Evolutionary conservation across 2,113 vertebrate genomes (phyloP).

Genomic region (Salvelinus namaycush): DNA sequence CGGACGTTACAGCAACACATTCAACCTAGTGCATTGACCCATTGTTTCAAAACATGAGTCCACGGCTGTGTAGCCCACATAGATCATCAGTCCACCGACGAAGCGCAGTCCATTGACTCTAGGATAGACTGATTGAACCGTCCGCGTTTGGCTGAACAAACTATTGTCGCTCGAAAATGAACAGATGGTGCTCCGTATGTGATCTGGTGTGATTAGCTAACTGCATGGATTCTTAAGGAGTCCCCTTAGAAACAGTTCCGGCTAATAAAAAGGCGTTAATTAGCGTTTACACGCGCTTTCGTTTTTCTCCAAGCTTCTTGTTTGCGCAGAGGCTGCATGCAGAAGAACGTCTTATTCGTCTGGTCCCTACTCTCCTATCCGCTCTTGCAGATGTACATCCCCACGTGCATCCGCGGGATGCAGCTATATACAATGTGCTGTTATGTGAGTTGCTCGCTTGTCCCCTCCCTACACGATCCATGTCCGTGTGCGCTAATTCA

Average conservation of each 20-base stretch:
- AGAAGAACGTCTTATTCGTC: constrained; percentile 1
- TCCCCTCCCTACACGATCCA: constrained; percentile 21
- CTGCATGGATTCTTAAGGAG: not conserved
- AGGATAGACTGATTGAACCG: constrained; percentile 8
- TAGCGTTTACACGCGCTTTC: not conserved
- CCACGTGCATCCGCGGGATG: constrained; percentile 64
- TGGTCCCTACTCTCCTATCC: constrained; percentile 41
- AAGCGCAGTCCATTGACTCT: constrained; percentile 33
- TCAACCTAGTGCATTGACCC: constrained; percentile 34
- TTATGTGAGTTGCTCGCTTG: not conserved
- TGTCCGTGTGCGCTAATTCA: not conserved
- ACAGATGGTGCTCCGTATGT: constrained; percentile 40
- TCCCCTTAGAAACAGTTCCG: not conserved
- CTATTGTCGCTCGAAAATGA: constrained; percentile 16
- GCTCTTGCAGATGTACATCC: constrained; percentile 17
- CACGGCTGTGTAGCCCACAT: not conserved
- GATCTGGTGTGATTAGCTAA: constrained; percentile 34
- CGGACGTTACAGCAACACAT: constrained; percentile 58
- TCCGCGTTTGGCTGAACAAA: constrained; percentile 23
- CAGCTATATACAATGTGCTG: constrained; percentile 16
- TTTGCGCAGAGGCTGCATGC: constrained; percentile 21
- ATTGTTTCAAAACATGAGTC: constrained; percentile 41
- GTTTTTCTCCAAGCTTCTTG: not conserved
- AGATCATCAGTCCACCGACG: constrained; percentile 35
- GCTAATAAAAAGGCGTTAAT: not conserved